These are phyloP conservation scores for Schmidtea mediterranea DNA, from an alignment of 1,140 invertebrate genomes.

Conservation along the genomic window DNA sequence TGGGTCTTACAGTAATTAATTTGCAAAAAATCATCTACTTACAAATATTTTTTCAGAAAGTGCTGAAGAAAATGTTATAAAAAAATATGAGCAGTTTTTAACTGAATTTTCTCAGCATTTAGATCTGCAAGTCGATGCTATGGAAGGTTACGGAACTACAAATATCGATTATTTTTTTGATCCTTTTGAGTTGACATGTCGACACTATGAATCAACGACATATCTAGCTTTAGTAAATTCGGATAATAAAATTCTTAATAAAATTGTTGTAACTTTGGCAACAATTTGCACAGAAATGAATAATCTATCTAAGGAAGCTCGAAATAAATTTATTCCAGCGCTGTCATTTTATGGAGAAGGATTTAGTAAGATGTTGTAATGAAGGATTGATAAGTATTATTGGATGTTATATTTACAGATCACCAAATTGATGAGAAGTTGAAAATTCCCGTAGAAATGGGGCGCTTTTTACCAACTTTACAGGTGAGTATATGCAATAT, in stretches of 20 bases:
- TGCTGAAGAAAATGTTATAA: too few relatives aligned
- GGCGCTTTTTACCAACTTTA: conserved; percentile 30
- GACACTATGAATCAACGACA: conserved; percentile 32
- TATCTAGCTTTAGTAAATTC: conserved; percentile 43
- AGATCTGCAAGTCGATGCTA: too few relatives aligned
- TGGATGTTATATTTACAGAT: too few relatives aligned
- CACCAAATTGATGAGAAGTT: too few relatives aligned
- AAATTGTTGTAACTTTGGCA: conserved; percentile 49
- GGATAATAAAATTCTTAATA: conserved; percentile 51
- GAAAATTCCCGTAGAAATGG: conserved; percentile 26
- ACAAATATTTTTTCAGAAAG: too few relatives aligned
- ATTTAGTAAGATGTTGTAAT: conserved; percentile 9
- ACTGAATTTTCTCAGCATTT: too few relatives aligned
- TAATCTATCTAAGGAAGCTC: conserved; percentile 38
- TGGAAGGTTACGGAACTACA: too few relatives aligned
- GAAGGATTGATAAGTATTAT: too few relatives aligned
- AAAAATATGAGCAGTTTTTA: too few relatives aligned
- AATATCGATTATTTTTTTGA: not conserved
- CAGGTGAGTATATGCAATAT: conserved; percentile 24
- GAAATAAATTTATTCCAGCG: conserved; percentile 34
- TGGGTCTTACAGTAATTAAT: too few relatives aligned
- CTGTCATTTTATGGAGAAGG: conserved; percentile 39
- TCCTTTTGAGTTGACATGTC: not conserved
- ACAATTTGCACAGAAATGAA: conserved; percentile 47
- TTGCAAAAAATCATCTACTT: too few relatives aligned